These are phyloP conservation scores for Actenoides hombroni DNA, from an alignment of 2,113 vertebrate genomes.

Conservation along the genomic window DNA sequence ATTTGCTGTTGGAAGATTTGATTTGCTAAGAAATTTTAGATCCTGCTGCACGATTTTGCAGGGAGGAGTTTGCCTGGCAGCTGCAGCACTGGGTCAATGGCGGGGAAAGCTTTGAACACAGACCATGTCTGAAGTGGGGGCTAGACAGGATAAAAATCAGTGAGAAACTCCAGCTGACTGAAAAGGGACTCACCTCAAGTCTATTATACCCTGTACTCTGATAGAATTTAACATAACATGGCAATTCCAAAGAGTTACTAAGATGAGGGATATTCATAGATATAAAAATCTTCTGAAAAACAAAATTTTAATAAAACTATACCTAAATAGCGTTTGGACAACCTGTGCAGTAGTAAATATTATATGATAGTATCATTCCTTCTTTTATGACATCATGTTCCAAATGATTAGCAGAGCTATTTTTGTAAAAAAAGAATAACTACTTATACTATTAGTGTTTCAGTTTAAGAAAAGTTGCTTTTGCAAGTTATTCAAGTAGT, in stretches of 20 bases:
- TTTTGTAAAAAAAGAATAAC: background rate
- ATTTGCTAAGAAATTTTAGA: background rate
- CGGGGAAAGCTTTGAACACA: background rate
- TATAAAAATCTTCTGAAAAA: background rate
- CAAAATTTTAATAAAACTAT: background rate
- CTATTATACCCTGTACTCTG: fast-evolving
- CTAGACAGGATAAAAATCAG: background rate
- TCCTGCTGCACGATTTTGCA: background rate
- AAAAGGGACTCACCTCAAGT: background rate
- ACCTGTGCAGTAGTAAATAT: background rate
- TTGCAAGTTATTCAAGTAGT: background rate
- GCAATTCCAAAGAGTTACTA: background rate
- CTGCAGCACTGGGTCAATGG: background rate
- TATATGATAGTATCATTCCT: background rate
- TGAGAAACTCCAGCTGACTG: background rate
- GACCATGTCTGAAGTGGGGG: fast-evolving
- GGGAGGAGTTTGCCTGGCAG: background rate
- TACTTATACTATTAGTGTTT: background rate
- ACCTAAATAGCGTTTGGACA: background rate
- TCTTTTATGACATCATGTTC: background rate
- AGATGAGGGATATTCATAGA: background rate
- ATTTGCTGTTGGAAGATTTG: background rate
- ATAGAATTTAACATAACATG: background rate
- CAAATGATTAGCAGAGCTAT: background rate
- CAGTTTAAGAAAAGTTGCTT: background rate